These are phyloP conservation scores for Pocota personata DNA, from an alignment of 2,888 invertebrate genomes.

Conservation along the genomic window DNA sequence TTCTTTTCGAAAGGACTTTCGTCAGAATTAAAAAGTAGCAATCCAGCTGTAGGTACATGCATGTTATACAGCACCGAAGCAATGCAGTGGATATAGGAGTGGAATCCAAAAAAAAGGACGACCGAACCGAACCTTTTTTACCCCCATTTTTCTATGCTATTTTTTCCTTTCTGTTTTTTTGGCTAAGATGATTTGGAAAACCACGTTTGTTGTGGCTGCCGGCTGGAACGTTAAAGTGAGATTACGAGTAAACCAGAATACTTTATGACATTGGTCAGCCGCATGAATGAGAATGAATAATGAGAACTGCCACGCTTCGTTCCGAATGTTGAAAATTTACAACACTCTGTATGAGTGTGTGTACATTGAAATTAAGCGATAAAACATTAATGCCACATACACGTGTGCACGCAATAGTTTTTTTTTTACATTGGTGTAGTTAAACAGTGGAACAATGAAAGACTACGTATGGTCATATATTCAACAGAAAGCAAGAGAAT, in stretches of 20 bases:
- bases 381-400: constrained; percentile 49
- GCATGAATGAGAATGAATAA: constrained; percentile 56
- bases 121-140: background rate
- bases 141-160: background rate
- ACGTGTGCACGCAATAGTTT: constrained; percentile 20
- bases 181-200: background rate
- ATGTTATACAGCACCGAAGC: constrained; percentile 1
- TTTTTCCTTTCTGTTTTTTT: background rate
- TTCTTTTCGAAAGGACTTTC: constrained; percentile 15
- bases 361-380: constrained; percentile 52
- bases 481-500: background rate
- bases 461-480: no score
- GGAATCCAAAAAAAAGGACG: background rate
- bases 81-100: background rate
- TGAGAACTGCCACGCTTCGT: background rate
- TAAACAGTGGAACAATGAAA: background rate
- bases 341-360: background rate
- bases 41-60: constrained; percentile 29
- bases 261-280: constrained; percentile 68
- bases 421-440: background rate
- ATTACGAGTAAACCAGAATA: constrained; percentile 53
- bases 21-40: constrained; percentile 39
- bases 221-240: constrained; percentile 35
- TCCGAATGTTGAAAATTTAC: constrained; percentile 12
- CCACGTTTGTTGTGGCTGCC: constrained; percentile 43